A percentile compares a stretch with the other conserved stretches of the same genome.
Conservation (phyloP, 2,888 invertebrate genomes). For the Tinea semifulvella region DNA sequence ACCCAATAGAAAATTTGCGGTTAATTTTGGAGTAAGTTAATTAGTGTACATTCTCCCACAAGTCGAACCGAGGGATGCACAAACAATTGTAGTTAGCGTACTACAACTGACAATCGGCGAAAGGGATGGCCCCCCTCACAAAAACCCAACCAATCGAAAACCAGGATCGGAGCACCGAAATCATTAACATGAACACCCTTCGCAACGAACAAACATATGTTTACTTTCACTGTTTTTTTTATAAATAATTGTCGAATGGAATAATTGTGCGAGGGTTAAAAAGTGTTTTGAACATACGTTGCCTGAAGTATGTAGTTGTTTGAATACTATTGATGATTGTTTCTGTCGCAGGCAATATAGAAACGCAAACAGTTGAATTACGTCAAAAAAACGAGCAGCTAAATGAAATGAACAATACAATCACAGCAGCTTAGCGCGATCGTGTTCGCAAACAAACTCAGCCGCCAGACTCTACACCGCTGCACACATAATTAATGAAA, state of each 20-base stretch:
- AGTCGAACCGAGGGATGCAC: conserved; percentile 25
- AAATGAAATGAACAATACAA: conserved; percentile 13
- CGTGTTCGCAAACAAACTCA: conserved; percentile 44
- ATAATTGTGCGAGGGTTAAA: conserved; percentile 5
- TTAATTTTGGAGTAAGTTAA: conserved; percentile 6
- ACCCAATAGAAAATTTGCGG: conserved; percentile 6
- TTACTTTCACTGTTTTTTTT: conserved; percentile 43
- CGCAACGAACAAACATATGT: conserved; percentile 41
- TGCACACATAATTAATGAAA: conserved; percentile 58
- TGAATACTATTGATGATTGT: not conserved
- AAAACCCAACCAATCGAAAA: conserved; percentile 40
- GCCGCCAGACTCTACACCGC: conserved; percentile 44
- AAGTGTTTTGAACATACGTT: not conserved
- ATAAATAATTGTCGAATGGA: conserved; percentile 30
- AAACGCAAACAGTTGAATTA: not conserved
- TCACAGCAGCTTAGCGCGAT: conserved; percentile 9
- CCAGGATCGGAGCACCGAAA: conserved; percentile 28
- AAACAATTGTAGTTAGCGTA: conserved; percentile 18
- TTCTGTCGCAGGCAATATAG: not conserved
- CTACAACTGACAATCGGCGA: conserved; percentile 10
- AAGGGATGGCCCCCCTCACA: conserved; percentile 16
- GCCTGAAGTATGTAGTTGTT: not conserved
- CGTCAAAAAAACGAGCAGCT: not conserved
- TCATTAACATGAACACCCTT: conserved; percentile 44
- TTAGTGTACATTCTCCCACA: conserved; percentile 6